These are phyloP conservation scores for Malurus melanocephalus DNA, from an alignment of 2,113 vertebrate species.

Conservation along the genomic window DNA sequence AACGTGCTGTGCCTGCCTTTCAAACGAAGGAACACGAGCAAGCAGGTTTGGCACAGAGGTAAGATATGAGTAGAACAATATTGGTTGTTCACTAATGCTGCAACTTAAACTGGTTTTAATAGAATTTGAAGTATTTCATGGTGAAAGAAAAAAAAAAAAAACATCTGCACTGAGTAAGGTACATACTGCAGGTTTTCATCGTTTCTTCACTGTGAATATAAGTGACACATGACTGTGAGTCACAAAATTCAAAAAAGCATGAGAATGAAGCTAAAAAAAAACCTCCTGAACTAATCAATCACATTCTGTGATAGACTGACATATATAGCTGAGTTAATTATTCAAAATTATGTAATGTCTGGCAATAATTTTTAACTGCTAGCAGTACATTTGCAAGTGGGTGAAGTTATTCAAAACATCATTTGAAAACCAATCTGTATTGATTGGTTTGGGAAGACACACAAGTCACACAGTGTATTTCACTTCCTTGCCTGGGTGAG, in stretches of 20 bases:
- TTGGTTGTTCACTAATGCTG: constrained; percentile 49
- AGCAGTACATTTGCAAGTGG: constrained; percentile 8
- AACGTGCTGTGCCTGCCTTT: constrained; percentile 54
- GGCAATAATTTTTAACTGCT: constrained; percentile 56
- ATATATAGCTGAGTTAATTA: constrained; percentile 8
- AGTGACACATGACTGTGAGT: constrained; percentile 58
- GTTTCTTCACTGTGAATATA: constrained; percentile 69
- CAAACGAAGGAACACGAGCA: background rate
- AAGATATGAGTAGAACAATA: constrained; percentile 17
- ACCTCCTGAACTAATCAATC: background rate
- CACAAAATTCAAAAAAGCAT: constrained; percentile 17
- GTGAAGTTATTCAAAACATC: background rate
- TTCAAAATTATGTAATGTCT: constrained; percentile 14
- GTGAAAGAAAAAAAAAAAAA: constrained; percentile 19
- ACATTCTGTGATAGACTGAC: background rate
- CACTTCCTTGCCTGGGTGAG: constrained; percentile 3
- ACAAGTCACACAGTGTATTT: background rate
- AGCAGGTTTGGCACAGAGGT: constrained; percentile 33
- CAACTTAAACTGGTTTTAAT: constrained; percentile 39
- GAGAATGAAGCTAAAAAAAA: background rate
- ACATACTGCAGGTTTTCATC: constrained; percentile 50
- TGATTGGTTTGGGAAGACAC: constrained; percentile 27
- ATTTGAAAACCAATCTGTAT: background rate
- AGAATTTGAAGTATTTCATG: constrained; percentile 17
- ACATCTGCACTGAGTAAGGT: constrained; percentile 22